phyloP scores from a whole-genome alignment of 2,113 vertebrate genomes.

The Siniperca chuatsi region DNA sequence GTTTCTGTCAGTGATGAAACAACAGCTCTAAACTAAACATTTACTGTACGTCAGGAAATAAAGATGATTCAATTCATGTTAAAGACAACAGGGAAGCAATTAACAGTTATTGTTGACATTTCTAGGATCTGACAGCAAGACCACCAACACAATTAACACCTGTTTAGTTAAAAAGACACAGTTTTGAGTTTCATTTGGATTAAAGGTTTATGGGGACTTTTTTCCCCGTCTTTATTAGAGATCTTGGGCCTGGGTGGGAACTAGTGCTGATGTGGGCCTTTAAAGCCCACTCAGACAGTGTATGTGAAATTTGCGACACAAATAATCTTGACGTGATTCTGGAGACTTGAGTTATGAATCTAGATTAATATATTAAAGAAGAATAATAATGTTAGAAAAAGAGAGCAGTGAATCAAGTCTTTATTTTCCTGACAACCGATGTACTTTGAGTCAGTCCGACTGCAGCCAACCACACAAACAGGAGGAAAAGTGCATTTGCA shows the following conservation, averaged over 20 bases:
- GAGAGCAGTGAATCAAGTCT: too few species aligned
- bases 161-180: background rate
- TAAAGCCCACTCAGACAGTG: background rate
- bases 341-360: too few species aligned
- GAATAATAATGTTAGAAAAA: too few species aligned
- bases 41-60: background rate
- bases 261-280: background rate
- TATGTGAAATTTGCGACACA: too few species aligned
- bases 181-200: background rate
- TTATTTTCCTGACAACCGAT: too few species aligned
- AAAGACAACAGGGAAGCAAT: constrained; percentile 11
- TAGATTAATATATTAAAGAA: too few species aligned
- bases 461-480: too few species aligned
- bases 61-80: background rate
- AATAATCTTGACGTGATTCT: too few species aligned
- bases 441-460: too few species aligned
- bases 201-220: too few species aligned
- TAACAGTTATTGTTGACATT: background rate
- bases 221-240: background rate
- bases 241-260: background rate
- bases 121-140: background rate
- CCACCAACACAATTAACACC: background rate
- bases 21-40: background rate
- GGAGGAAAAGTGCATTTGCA: too few species aligned
- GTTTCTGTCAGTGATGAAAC: background rate